Conservation (phyloP, 2,888 invertebrate species). For the Gari tellinella region DNA sequence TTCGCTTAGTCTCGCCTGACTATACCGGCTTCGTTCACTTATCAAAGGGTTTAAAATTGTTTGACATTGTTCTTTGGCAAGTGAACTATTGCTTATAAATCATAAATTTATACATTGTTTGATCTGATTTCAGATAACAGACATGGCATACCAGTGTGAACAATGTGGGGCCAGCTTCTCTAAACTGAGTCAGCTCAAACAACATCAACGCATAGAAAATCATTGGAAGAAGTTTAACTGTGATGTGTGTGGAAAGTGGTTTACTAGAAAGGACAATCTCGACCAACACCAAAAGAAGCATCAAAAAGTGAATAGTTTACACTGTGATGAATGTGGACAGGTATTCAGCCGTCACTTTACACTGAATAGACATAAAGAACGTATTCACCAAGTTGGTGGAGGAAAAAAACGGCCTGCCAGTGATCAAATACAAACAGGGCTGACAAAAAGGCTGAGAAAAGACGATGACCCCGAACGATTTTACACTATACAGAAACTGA, state of each 20-base stretch:
- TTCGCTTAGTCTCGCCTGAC: no score
- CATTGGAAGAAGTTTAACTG: slow-evolving; percentile 20
- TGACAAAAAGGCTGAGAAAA: slow-evolving; percentile 11
- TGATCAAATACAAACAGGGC: not conserved
- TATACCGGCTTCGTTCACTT: no score
- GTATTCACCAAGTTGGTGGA: slow-evolving; percentile 24
- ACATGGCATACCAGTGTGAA: slow-evolving; percentile 14
- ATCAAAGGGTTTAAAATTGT: no score
- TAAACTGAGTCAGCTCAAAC: slow-evolving; percentile 16
- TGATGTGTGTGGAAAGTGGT: slow-evolving; percentile 9
- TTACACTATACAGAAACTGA: slow-evolving; percentile 23
- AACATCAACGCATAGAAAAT: slow-evolving; percentile 16
- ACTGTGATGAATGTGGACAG: slow-evolving; percentile 29
- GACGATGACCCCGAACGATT: slow-evolving; percentile 11
- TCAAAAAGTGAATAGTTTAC: slow-evolving; percentile 7
- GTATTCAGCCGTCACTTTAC: slow-evolving; percentile 11
- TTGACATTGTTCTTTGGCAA: no score
- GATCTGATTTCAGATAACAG: no score
- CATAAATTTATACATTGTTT: no score
- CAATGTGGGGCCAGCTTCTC: slow-evolving; percentile 14
- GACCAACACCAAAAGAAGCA: slow-evolving; percentile 28
- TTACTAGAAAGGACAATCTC: slow-evolving; percentile 22
- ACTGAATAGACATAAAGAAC: slow-evolving; percentile 16
- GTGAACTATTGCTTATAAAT: no score
- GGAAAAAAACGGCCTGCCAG: slow-evolving; percentile 5